Base-by-base conservation (phyloP, 2,888 invertebrate genomes). In the Reticulitermes lucifugus region DNA sequence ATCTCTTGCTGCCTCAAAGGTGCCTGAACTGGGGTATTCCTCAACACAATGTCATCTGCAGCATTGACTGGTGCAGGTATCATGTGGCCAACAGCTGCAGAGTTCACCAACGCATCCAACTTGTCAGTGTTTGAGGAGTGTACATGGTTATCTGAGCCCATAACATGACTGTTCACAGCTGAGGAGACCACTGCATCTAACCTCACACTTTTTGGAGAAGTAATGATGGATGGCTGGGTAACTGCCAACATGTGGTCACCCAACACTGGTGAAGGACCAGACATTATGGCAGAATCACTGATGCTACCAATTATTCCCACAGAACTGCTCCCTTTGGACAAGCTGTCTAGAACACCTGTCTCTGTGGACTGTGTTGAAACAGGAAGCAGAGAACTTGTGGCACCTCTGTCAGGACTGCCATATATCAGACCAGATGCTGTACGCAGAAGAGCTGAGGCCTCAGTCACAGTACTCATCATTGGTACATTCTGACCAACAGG, bases 41-140 rank as follows among this genome's bases (percentile, higher is more conserved):
- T 79, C 25, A 46, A 9, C 22, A 79, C 51, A 18, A 79, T 25
- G 25, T 25, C 25, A 29, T 46, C 29, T 43, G 46, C 55, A 43
- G 51, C 10, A 51, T 65, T 46, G 21, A 60, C n/a, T n/a, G 85
- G 41, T 12, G 65, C 55, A 7, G 59, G 41, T 14, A 85, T 88
- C 65, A 93, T 91, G 88, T 93, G 93, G 73, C 91, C 90, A 75
- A 93, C 93, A 35, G 91, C 92, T 0, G 92, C 91, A 1, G 93
- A 92, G 88, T 93, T 93, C 14, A 94, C 94, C 85, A 94, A 91
- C 87, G 93, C 94, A 89, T 94, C 94, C 4, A 94, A 90, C 88
- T 93, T 86, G 10, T 84, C 84, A 3, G 82, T 83, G n/a, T 84
- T 75, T 12, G 85, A 75, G 14, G 85, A 12, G 43, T 75, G 81